Evolutionary conservation across 2,888 invertebrate genomes (phyloP), one percentile per base, ranked within the genome.

Genomic region (Oligia strigilis): DNA sequence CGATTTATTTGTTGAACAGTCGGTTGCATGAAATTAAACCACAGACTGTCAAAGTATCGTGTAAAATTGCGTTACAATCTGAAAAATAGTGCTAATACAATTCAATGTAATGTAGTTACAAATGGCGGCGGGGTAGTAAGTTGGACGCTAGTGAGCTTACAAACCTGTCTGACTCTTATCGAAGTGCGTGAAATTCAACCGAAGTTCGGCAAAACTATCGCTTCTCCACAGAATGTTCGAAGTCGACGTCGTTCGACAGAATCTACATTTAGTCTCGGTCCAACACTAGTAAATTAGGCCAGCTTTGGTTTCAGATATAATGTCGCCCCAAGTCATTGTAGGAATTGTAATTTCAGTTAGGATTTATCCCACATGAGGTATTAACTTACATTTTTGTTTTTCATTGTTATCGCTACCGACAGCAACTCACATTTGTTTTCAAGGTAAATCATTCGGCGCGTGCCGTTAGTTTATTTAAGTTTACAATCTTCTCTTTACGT

Each of bases 401-500:
- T 92, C 93, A 94, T 95, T 92, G 92, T 93, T 95, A 94, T 96
- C 92, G 96, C 96, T 93, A 96, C 96, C 95, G 95, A 93, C 96
- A 97, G 97, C 96, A 95, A 95, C 95, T 95, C 95, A 95, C 96
- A 94, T 96, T 95, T 95, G 93, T 94, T 92, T 96, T 97, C 94
- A 96, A 97, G 97, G 97, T 97, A 97, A 96, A 93, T 93, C 91
- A 91, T 90, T 88, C 90, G 92, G 90, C 90, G 90, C 86, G 87
- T 79, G 89, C 92, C 90, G 85, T 86, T 88, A 87, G 87, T 91
- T 91, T 90, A 84, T 89, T 90, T 91, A 88, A 85, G 86, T 89
- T 91, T 86, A 80, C 82, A 78, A 78, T 84, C 65, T 83, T 80
- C 69, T 86, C 80, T 91, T 88, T 90, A 77, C 89, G 87, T 93